Base-by-base conservation (phyloP, 92 coral and sea anemone species). In the Phymanthus crucifer region DNA sequence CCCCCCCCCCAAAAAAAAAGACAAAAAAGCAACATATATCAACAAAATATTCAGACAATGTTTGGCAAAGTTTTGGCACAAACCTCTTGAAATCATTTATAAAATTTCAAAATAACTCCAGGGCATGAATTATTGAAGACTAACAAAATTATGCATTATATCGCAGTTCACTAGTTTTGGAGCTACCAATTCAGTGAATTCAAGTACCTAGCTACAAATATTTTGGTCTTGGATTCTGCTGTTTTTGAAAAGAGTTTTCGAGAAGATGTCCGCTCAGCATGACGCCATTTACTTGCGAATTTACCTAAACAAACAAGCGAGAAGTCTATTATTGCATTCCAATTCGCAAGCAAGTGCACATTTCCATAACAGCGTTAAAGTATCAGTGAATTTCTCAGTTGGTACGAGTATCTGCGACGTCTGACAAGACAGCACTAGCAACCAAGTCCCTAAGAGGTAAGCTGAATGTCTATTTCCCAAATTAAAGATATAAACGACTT, bases 241-340 rank as follows among this genome's bases (percentile, higher is more conserved):
- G n/a, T n/a, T n/a, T n/a, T 21, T 26, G 7, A 36, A 77, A 21
- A 33, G 43, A 71, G 66, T 24, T 77, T 32, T 77, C 57, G 57
- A 76, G 40, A 37, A 77, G n/a, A 77, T 26, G 50, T 31, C 12
- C 6, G 68, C 56, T 7, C 81, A 36, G 81, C 81, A 64, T 18
- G 81, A 64, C 26, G 57, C 24, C 35, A 18, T 21, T 37, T 72
- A 57, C 13, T 61, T 13, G 81, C 32, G 66, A 31, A 32, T 40
- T 77, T 77, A 36, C 65, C 40, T 77, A 65, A 61, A 24, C 24
- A 61, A 77, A 64, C 72, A 77, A 38, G 40, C 29, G 57, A n/a
- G n/a, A n/a, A n/a, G n/a, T 16, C 26, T 58, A 18, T 52, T 35
- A 35, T 43, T 43, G 48, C 19, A 34, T 35, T 70, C 52, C 75